Percentiles rank a stretch among this genome's conserved stretches.
Conservation (phyloP, 2,113 vertebrate species). For the Heterotilapia buettikoferi region DNA sequence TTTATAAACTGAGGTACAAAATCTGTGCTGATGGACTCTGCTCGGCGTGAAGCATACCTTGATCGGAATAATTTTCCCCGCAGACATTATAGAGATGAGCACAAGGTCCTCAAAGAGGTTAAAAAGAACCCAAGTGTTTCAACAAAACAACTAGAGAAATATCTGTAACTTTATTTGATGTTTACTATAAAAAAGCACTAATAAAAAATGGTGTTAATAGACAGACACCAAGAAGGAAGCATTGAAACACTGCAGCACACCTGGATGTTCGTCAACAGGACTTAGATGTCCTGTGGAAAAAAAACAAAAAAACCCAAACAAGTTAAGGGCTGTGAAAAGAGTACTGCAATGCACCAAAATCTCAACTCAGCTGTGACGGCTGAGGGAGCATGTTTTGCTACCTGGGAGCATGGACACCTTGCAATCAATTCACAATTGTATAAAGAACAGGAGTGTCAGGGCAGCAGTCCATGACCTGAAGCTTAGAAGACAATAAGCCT, state of each 20-base stretch:
- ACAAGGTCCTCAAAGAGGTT: neutral
- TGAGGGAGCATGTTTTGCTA: neutral
- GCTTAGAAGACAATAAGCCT: neutral
- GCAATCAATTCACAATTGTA: neutral
- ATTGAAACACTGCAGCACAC: neutral
- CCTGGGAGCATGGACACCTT: neutral
- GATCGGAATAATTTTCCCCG: neutral
- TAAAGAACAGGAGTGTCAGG: neutral
- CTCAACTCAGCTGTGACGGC: neutral
- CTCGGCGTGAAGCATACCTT: neutral
- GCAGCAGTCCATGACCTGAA: neutral
- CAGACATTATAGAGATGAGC: neutral
- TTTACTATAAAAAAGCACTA: neutral
- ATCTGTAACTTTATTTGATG: neutral
- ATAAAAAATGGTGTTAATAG: neutral
- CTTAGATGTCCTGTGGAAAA: neutral
- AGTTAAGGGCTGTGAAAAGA: neutral
- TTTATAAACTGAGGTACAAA: neutral
- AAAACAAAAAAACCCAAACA: fast-evolving
- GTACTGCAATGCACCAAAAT: neutral
- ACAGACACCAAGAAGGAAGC: neutral
- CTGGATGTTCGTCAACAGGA: neutral
- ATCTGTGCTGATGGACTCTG: neutral
- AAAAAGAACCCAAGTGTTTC: neutral
- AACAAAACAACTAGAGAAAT: neutral